These are phyloP conservation scores for Sminthurides aquaticus DNA, from an alignment of 2,888 invertebrate genomes.

Conservation along the genomic window DNA sequence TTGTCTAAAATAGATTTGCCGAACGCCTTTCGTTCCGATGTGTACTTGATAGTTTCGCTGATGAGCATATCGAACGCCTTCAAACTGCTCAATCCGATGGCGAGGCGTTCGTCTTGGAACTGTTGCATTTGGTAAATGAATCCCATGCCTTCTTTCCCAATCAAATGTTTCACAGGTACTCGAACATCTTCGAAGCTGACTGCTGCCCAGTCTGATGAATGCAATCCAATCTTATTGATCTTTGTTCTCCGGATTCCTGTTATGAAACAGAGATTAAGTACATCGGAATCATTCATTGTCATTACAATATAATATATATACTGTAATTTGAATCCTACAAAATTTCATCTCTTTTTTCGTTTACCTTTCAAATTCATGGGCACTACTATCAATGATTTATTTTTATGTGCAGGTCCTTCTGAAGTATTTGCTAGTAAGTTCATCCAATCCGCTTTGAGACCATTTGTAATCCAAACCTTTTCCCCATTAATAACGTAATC, in stretches of 20 bases:
- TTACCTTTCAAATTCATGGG: conserved; percentile 50
- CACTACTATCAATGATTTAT: conserved; percentile 53
- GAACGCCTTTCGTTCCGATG: conserved; percentile 49
- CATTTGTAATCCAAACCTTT: conserved; percentile 50
- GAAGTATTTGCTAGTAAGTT: conserved; percentile 53
- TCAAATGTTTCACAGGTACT: conserved; percentile 50
- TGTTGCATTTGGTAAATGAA: conserved; percentile 53
- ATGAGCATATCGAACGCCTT: conserved; percentile 31
- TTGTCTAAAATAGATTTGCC: conserved; percentile 49
- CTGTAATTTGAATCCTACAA: too few relatives aligned
- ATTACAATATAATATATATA: too few relatives aligned
- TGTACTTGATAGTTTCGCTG: conserved; percentile 50
- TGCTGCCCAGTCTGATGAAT: conserved; percentile 52
- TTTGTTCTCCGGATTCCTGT: conserved; percentile 44
- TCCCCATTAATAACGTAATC: conserved; percentile 53
- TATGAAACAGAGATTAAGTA: background rate
- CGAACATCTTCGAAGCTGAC: conserved; percentile 53
- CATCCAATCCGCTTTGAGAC: conserved; percentile 54
- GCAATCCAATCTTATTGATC: conserved; percentile 52
- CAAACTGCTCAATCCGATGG: conserved; percentile 44
- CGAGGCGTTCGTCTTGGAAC: conserved; percentile 53
- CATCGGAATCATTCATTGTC: too few relatives aligned
- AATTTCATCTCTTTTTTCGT: too few relatives aligned
- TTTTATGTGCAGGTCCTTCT: conserved; percentile 48
- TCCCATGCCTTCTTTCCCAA: conserved; percentile 52